Evolutionary conservation across 2,888 invertebrate genomes (phyloP).

Genomic region (Nycteola revayana): DNA sequence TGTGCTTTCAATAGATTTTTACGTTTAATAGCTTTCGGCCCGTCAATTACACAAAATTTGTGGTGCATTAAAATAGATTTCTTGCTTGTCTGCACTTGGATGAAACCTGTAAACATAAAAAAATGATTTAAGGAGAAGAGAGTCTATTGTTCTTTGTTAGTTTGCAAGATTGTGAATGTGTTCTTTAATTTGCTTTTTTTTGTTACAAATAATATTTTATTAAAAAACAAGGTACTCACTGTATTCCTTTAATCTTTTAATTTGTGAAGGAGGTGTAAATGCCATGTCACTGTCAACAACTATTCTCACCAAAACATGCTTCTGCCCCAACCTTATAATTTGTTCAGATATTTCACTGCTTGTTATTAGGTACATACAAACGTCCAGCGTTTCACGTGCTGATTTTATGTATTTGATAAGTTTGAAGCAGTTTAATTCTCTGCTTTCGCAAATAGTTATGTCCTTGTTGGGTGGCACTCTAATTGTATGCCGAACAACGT

Average conservation of each 20-base stretch:
- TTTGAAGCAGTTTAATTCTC: conserved; percentile 72
- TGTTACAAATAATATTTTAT: no score
- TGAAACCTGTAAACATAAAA: conserved; percentile 66
- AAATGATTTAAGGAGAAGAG: conserved; percentile 3
- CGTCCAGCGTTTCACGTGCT: conserved; percentile 72
- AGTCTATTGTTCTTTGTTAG: not conserved
- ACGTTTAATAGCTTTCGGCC: conserved; percentile 66
- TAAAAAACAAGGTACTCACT: no score
- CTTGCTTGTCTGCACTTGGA: conserved; percentile 71
- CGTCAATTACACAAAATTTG: conserved; percentile 88
- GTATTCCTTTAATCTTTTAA: conserved; percentile 68
- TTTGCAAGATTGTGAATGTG: not conserved
- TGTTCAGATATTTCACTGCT: conserved; percentile 73
- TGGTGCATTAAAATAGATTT: conserved; percentile 88
- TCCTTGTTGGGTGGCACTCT: conserved; percentile 63
- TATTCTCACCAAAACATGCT: conserved; percentile 71
- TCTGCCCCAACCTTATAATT: conserved; percentile 71
- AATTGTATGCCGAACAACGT: conserved; percentile 60
- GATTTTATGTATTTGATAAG: conserved; percentile 73
- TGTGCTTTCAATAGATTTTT: conserved; percentile 60
- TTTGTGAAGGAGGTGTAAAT: conserved; percentile 71
- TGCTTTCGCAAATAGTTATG: conserved; percentile 64
- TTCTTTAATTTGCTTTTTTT: no score
- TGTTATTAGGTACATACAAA: conserved; percentile 77
- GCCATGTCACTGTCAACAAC: conserved; percentile 77